A percentile compares a stretch with the other conserved stretches of the same genome.
Conservation (phyloP, 2,797 vertebrate genomes). For the Gorsachius magnificus region DNA sequence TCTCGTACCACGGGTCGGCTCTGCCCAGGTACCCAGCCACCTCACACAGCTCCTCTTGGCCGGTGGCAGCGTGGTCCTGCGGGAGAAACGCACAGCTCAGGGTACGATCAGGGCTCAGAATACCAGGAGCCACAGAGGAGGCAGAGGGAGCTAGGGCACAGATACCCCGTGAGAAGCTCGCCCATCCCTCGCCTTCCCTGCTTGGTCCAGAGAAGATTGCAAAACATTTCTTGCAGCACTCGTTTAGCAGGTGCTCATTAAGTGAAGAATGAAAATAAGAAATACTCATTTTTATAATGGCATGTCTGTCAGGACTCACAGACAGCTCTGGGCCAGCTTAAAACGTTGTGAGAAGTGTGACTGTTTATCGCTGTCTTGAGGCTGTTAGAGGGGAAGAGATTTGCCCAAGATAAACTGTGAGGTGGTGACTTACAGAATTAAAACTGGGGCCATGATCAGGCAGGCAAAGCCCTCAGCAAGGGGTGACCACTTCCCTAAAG, state of each 20-base stretch:
- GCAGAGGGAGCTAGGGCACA: neutral
- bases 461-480: neutral
- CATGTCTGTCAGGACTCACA: neutral
- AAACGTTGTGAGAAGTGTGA: neutral
- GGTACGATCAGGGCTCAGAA: neutral
- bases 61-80: constrained; percentile 59
- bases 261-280: neutral
- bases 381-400: neutral
- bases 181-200: neutral
- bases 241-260: neutral
- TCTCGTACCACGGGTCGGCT: constrained; percentile 91
- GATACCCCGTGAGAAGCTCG: neutral
- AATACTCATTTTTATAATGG: neutral
- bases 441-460: neutral
- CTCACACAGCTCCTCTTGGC: constrained; percentile 75
- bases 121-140: neutral
- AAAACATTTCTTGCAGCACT: neutral
- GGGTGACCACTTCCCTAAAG: neutral
- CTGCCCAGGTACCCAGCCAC: constrained; percentile 88
- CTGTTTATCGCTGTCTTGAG: rapidly evolving
- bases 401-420: neutral
- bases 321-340: neutral
- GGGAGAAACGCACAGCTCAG: neutral
- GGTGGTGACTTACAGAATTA: neutral
- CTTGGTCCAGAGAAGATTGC: neutral